A percentile compares a stretch with the other conserved stretches of the same genome.
These are phyloP conservation scores for Rhynchomys soricoides DNA, from an alignment of 2,113 vertebrate genomes.

Conservation along the genomic window DNA sequence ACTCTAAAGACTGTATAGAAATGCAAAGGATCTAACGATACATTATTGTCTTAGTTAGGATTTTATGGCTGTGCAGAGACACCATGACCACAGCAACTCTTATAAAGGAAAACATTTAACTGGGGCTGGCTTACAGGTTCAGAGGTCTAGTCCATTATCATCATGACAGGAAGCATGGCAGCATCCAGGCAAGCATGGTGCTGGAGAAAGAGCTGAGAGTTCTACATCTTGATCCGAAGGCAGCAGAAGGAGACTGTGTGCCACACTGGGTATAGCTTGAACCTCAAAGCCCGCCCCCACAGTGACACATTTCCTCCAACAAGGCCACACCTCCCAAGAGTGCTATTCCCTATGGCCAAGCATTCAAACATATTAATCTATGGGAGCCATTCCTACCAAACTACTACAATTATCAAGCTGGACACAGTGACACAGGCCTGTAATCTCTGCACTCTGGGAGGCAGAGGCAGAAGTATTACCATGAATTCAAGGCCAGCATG, in stretches of 20 bases:
- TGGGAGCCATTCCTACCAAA: not conserved
- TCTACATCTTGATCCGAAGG: not conserved
- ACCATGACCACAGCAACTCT: not conserved
- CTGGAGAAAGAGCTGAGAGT: not conserved
- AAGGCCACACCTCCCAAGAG: not conserved
- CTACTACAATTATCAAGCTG: not conserved
- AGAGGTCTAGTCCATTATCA: too few species aligned
- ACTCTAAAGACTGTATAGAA: not conserved
- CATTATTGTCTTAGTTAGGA: not conserved
- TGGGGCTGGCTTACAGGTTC: too few species aligned
- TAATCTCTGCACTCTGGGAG: not conserved
- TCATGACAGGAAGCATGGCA: not conserved
- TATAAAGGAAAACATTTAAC: not conserved
- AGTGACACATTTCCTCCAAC: not conserved
- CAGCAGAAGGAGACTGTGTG: not conserved
- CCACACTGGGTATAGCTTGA: not conserved
- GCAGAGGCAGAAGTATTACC: not conserved
- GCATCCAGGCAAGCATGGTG: not conserved
- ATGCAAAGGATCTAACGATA: not conserved
- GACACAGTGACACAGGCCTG: not conserved
- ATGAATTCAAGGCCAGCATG: not conserved
- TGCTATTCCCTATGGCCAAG: not conserved
- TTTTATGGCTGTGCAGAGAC: not conserved
- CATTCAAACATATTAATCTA: not conserved
- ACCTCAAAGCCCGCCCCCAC: not conserved